These are phyloP conservation scores for Aricia agestis DNA, from an alignment of 1,140 invertebrate species.

Conservation along the genomic window DNA sequence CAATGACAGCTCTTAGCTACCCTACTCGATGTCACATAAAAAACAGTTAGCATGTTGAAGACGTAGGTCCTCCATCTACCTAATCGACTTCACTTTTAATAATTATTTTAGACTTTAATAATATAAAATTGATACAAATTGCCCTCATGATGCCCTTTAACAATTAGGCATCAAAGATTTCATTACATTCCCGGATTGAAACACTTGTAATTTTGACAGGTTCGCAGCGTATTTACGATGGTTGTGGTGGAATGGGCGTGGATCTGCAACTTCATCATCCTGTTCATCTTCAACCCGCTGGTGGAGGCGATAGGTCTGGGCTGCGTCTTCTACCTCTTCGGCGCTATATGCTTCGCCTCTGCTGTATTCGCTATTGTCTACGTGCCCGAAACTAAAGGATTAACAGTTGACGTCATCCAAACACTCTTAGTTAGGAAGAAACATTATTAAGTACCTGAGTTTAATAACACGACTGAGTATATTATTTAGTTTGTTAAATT, in stretches of 20 bases:
- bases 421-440: constrained; percentile 28
- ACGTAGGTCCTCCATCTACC: no score
- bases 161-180: background rate
- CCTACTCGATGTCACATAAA: no score
- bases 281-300: constrained; percentile 55
- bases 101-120: no score
- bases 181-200: constrained; percentile 1
- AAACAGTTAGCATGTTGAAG: no score
- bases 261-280: constrained; percentile 43
- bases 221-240: constrained; percentile 24
- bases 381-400: constrained; percentile 81
- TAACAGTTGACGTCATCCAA: constrained; percentile 41
- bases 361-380: constrained; percentile 72
- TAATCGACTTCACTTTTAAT: no score
- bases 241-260: constrained; percentile 43
- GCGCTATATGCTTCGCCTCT: constrained; percentile 61
- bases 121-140: no score
- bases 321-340: constrained; percentile 74
- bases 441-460: background rate
- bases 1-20: no score
- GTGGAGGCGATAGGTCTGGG: constrained; percentile 69
- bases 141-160: no score
- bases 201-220: constrained; percentile 5
- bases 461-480: background rate
- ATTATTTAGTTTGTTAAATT: background rate